Conservation (phyloP, 1,140 invertebrate species). For the Eulimnadia texana region DNA sequence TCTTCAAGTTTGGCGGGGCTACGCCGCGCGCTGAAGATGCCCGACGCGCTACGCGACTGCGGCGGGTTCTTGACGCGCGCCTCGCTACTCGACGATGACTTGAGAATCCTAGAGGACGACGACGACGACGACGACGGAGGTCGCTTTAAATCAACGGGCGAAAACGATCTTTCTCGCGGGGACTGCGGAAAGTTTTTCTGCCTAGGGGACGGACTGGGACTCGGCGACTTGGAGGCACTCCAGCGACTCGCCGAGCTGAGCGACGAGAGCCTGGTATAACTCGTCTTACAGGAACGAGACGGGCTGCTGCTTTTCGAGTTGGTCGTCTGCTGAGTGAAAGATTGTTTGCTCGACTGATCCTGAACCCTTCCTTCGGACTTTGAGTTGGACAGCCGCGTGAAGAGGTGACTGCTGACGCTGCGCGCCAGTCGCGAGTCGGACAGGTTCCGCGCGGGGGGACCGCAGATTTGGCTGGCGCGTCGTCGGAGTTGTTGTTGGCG, state of each 20-base stretch:
- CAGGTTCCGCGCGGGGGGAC: neutral
- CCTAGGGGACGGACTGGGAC: neutral
- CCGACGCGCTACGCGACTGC: neutral
- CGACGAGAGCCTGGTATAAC: neutral
- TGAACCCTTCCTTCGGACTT: neutral
- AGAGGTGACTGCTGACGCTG: neutral
- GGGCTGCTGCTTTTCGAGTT: neutral
- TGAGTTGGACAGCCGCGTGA: neutral
- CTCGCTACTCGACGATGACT: neutral
- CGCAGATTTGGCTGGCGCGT: neutral
- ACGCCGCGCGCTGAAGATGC: neutral
- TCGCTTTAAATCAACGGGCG: neutral
- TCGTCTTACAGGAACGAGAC: too few relatives aligned
- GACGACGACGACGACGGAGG: neutral
- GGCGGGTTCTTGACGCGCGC: neutral
- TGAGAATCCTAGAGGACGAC: neutral
- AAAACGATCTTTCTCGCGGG: neutral
- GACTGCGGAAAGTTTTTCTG: too few relatives aligned
- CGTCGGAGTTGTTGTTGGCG: neutral
- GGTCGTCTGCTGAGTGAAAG: neutral
- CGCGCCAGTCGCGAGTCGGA: neutral
- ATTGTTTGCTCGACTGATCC: neutral
- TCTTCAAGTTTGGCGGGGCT: neutral
- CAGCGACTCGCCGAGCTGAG: neutral
- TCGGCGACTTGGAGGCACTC: neutral